Evolutionary conservation across 2,797 vertebrate genomes (phyloP).

Genomic region (Podargus strigoides): DNA sequence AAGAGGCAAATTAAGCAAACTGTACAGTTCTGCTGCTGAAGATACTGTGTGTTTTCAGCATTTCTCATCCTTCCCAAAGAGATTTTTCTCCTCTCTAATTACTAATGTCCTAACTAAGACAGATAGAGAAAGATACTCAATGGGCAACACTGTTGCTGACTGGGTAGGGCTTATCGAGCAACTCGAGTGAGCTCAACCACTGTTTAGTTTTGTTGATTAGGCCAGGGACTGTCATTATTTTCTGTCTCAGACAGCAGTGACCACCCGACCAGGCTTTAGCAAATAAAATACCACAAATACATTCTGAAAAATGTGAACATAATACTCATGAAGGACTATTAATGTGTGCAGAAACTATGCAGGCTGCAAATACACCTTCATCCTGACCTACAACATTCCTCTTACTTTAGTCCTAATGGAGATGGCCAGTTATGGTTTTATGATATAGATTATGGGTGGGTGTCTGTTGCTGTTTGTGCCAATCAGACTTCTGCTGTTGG

Average conservation of each 20-base stretch:
- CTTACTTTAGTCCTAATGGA: constrained; percentile 5
- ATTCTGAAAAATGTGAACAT: constrained; percentile 57
- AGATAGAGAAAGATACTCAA: not conserved
- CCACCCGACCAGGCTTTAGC: constrained; percentile 20
- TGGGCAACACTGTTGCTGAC: not conserved
- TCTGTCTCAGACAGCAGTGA: constrained; percentile 19
- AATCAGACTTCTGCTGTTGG: not conserved
- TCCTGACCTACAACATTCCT: constrained; percentile 55
- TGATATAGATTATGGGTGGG: not conserved
- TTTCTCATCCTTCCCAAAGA: not conserved
- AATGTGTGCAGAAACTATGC: constrained; percentile 51
- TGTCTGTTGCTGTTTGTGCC: not conserved
- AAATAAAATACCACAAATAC: constrained; percentile 61
- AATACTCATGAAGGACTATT: constrained; percentile 53
- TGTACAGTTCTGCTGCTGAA: not conserved
- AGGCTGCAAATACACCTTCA: constrained; percentile 36
- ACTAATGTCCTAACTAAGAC: not conserved
- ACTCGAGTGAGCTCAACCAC: not conserved
- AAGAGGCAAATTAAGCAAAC: not conserved
- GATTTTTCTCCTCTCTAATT: not conserved
- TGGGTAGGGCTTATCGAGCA: accelerated
- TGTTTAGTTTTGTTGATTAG: not conserved
- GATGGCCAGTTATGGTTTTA: not conserved
- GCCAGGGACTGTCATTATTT: not conserved
- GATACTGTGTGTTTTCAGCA: not conserved